A percentile compares a stretch with the other conserved stretches of the same genome.
Conservation (phyloP, 1,140 invertebrate species). For the Drosophila bifasciata region DNA sequence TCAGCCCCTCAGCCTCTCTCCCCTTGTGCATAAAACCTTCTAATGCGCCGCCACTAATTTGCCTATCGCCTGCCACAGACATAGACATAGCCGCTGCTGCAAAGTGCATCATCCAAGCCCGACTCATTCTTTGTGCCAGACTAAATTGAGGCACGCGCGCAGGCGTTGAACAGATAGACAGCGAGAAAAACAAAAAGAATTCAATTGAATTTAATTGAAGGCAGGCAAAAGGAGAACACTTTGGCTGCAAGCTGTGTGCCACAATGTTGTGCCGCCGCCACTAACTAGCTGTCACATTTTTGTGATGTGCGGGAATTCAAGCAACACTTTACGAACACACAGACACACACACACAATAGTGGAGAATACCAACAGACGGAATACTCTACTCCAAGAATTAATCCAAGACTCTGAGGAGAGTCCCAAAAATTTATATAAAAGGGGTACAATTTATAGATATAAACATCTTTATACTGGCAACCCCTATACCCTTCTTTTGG, state of each 20-base stretch:
- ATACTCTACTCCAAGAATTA: background rate
- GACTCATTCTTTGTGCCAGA: conserved; percentile 26
- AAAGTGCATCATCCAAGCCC: conserved; percentile 66
- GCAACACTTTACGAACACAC: conserved; percentile 31
- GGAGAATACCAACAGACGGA: background rate
- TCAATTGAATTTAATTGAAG: conserved; percentile 82
- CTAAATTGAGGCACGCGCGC: conserved; percentile 81
- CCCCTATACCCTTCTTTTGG: background rate
- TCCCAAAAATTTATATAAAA: no score
- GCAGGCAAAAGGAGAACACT: conserved; percentile 26
- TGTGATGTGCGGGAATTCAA: conserved; percentile 66
- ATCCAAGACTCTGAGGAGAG: no score
- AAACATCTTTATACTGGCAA: no score
- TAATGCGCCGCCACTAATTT: conserved; percentile 76
- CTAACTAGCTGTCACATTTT: conserved; percentile 79
- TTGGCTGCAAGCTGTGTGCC: conserved; percentile 2
- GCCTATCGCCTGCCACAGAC: conserved; percentile 59
- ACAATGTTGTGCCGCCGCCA: conserved; percentile 41
- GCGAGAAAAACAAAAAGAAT: conserved; percentile 48
- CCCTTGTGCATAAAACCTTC: conserved; percentile 15
- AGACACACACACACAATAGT: conserved; percentile 45
- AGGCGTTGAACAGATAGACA: conserved; percentile 63
- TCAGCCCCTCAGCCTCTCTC: background rate
- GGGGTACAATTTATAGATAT: no score
- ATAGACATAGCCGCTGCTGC: conserved; percentile 11